These are phyloP conservation scores for Agriopis marginaria DNA, from an alignment of 2,888 invertebrate species.

Conservation along the genomic window DNA sequence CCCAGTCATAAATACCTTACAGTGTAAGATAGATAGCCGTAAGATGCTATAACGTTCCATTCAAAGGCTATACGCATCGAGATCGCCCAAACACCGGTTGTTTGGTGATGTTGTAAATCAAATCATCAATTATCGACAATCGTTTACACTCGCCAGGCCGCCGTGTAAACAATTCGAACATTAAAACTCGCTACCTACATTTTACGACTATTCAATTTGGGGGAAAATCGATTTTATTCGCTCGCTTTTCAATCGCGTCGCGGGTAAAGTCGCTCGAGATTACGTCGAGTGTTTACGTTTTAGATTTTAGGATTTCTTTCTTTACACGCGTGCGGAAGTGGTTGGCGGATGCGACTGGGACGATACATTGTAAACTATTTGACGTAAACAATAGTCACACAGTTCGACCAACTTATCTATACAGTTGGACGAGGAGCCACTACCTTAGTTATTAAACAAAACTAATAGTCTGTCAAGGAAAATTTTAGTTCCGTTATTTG, in stretches of 20 bases:
- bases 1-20: conserved; percentile 45
- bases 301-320: conserved; percentile 53
- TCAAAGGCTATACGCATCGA: conserved; percentile 73
- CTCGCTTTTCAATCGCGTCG: conserved; percentile 78
- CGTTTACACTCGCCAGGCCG: conserved; percentile 85
- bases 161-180: conserved; percentile 83
- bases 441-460: neutral
- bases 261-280: conserved; percentile 75
- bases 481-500: neutral
- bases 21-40: conserved; percentile 53
- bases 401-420: neutral
- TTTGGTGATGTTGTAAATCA: conserved; percentile 86
- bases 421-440: neutral
- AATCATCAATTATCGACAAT: conserved; percentile 86
- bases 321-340: conserved; percentile 73
- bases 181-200: conserved; percentile 82
- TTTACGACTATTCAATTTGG: conserved; percentile 84
- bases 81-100: conserved; percentile 83
- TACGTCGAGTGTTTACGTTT: conserved; percentile 53
- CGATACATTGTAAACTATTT: conserved; percentile 42
- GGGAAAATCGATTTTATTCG: conserved; percentile 87
- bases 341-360: conserved; percentile 70
- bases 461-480: neutral
- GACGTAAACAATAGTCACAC: conserved; percentile 28
- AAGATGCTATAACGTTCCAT: conserved; percentile 66